Conservation (phyloP, 1,140 invertebrate species). For the Lutraria rhynchaena region DNA sequence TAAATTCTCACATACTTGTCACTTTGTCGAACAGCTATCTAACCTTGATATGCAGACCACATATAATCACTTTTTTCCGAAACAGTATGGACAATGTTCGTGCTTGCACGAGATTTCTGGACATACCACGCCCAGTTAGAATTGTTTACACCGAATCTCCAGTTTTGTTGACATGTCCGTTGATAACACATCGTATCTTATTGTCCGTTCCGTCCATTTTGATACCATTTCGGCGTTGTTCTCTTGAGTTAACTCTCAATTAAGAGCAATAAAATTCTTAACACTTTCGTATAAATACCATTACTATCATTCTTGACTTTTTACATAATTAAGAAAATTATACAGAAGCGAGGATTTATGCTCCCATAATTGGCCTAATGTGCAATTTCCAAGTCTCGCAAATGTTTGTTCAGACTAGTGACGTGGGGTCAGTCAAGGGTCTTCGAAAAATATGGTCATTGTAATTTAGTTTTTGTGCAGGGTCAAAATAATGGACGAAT, state of each 20-base stretch:
- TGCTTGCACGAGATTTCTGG: conserved; percentile 35
- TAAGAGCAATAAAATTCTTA: conserved; percentile 51
- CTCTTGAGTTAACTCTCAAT: conserved; percentile 24
- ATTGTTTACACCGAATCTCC: conserved; percentile 22
- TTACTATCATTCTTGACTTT: conserved; percentile 16
- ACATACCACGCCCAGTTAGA: conserved; percentile 23
- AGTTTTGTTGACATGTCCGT: conserved; percentile 20
- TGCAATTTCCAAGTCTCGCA: conserved; percentile 35
- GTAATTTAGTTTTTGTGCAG: conserved; percentile 12
- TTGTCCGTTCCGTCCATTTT: background rate
- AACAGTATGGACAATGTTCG: background rate
- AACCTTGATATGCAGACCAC: too few species aligned
- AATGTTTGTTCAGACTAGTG: conserved; percentile 31
- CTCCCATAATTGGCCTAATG: conserved; percentile 15
- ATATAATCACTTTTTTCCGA: background rate
- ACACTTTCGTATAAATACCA: conserved; percentile 37
- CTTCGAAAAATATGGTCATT: conserved; percentile 26
- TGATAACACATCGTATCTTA: background rate
- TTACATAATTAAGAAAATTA: conserved; percentile 52
- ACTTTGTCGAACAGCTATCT: too few species aligned
- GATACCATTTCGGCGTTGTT: background rate
- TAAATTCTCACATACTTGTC: too few species aligned
- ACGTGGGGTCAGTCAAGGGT: conserved; percentile 38
- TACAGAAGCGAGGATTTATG: conserved; percentile 40
- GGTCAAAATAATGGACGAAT: background rate